Evolutionary conservation across 1,140 invertebrate species (phyloP).

Genomic region (Pteromalus puparum): DNA sequence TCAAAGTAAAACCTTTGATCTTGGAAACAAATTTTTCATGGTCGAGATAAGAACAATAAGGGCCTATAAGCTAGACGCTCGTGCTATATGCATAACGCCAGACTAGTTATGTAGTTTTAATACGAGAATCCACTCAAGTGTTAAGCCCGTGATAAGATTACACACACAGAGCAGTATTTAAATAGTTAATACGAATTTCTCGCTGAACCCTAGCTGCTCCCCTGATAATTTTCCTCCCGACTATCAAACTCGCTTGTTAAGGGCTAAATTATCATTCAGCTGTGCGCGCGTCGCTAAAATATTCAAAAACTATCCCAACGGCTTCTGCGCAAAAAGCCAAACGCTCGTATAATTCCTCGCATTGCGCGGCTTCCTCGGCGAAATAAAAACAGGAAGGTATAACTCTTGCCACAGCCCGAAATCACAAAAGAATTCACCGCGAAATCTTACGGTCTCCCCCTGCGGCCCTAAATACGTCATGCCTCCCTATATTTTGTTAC

Average conservation of each 20-base stretch:
- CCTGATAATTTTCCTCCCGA: background rate
- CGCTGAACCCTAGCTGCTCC: background rate
- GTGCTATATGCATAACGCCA: background rate
- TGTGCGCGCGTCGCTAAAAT: too few relatives aligned
- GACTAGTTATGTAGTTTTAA: background rate
- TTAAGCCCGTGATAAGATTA: background rate
- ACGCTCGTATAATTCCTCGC: too few relatives aligned
- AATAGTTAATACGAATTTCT: background rate
- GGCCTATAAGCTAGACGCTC: too few relatives aligned
- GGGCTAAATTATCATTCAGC: too few relatives aligned
- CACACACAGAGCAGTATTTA: background rate
- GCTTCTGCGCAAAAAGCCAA: too few relatives aligned
- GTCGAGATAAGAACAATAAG: too few relatives aligned
- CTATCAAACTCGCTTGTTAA: too few relatives aligned
- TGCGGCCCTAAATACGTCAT: background rate
- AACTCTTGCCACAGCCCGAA: background rate
- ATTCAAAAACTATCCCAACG: too few relatives aligned
- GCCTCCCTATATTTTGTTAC: background rate
- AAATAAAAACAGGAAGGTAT: background rate
- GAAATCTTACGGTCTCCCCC: background rate
- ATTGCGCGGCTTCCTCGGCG: background rate
- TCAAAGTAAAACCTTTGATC: too few relatives aligned
- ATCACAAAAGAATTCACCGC: background rate
- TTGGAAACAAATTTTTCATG: too few relatives aligned
- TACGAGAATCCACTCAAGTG: background rate